Evolutionary conservation across 2,113 vertebrate genomes (phyloP).

Genomic region (Chlorocebus sabaeus): DNA sequence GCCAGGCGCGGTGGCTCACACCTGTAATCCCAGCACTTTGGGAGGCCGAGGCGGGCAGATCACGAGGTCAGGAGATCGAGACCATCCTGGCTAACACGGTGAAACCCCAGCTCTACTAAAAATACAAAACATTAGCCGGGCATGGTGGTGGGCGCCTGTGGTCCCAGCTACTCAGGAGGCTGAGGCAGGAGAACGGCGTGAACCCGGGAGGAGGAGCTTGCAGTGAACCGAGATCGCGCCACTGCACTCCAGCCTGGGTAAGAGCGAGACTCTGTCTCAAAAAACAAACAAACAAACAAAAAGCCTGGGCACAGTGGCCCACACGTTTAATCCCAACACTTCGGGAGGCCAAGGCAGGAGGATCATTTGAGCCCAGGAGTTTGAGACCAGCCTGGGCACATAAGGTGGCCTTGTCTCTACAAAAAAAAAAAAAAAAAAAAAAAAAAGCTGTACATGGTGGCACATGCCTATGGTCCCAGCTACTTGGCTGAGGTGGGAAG

Average conservation of each 20-base stretch:
- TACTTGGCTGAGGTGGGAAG: not conserved
- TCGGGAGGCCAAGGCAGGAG: not conserved
- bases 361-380: not conserved
- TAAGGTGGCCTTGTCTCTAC: not conserved
- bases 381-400: not conserved
- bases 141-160: fast-evolving
- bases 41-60: not conserved
- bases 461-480: not conserved
- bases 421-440: not conserved
- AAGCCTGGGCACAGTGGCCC: no score
- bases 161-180: no score
- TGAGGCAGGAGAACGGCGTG: no score
- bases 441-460: not conserved
- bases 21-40: not conserved
- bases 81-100: not conserved
- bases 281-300: no score
- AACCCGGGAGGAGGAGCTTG: no score
- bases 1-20: no score
- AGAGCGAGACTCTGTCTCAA: no score
- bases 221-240: no score
- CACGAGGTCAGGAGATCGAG: not conserved
- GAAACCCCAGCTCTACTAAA: no score
- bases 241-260: no score
- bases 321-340: not conserved
- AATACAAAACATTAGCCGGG: no score